Evolutionary conservation across 2,113 vertebrate genomes (phyloP).

Genomic region (Crotalus viridis): DNA sequence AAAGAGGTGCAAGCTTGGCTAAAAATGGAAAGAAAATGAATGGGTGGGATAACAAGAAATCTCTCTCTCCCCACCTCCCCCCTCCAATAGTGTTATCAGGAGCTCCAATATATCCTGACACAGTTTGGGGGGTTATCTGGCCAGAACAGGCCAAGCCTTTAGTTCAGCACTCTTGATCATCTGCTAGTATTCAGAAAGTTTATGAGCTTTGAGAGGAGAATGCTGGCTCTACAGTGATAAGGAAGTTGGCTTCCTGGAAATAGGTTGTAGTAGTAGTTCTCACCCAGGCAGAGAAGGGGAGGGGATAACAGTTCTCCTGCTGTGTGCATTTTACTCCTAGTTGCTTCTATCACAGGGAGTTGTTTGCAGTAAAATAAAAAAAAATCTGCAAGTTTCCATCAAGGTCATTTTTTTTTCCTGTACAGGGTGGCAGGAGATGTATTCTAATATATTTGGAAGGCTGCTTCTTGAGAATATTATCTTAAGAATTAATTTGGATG

Average conservation of each 20-base stretch:
- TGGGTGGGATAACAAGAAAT: neutral
- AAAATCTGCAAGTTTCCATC: neutral
- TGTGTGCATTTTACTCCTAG: neutral
- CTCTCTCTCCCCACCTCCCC: neutral
- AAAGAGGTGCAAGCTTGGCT: neutral
- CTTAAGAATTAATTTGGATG: neutral
- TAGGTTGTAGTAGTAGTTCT: neutral
- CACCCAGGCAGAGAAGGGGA: neutral
- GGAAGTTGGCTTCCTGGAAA: neutral
- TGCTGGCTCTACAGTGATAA: neutral
- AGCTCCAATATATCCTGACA: neutral
- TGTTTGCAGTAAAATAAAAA: neutral
- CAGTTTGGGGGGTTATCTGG: neutral
- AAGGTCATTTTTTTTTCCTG: neutral
- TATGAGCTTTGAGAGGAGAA: neutral
- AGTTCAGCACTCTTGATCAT: neutral
- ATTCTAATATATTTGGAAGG: neutral
- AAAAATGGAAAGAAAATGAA: neutral
- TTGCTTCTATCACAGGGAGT: neutral
- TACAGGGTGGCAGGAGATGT: neutral
- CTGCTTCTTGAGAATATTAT: neutral
- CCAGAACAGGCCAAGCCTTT: neutral
- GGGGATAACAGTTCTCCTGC: neutral
- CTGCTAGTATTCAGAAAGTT: neutral
- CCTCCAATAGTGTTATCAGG: neutral